A percentile compares a stretch with the other conserved stretches of the same genome.
These are phyloP conservation scores for Calidris pygmaea DNA, from an alignment of 2,113 vertebrate genomes.

Conservation along the genomic window DNA sequence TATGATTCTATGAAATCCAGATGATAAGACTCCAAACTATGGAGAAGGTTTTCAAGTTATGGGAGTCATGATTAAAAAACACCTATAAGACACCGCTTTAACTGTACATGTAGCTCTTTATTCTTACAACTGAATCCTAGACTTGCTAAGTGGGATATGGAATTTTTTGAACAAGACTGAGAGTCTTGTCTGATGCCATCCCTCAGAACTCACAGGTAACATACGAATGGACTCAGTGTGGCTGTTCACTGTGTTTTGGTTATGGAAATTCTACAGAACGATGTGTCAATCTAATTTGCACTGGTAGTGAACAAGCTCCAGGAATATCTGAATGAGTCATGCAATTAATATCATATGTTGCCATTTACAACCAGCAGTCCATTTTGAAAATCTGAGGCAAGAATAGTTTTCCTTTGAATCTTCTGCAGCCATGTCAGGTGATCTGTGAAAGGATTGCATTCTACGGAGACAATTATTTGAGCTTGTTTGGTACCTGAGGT, in stretches of 20 bases:
- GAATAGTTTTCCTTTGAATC: background rate
- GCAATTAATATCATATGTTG: background rate
- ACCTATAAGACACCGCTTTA: background rate
- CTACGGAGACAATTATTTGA: background rate
- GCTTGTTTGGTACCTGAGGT: background rate
- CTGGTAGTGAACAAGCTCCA: background rate
- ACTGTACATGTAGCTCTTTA: background rate
- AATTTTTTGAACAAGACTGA: background rate
- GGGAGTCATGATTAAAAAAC: background rate
- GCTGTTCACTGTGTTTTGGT: background rate
- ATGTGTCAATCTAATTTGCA: background rate
- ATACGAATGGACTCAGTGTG: background rate
- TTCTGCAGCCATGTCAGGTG: background rate
- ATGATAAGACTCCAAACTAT: background rate
- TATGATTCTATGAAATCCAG: background rate
- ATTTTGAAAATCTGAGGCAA: background rate
- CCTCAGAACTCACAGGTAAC: background rate
- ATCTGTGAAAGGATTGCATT: background rate
- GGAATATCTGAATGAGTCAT: background rate
- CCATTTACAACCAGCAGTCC: background rate
- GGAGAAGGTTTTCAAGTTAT: background rate
- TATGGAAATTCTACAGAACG: background rate
- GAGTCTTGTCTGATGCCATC: background rate
- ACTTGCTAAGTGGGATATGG: background rate
- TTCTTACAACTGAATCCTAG: background rate